Conservation (phyloP, 2,113 vertebrate species). For the Gavia stellata region DNA sequence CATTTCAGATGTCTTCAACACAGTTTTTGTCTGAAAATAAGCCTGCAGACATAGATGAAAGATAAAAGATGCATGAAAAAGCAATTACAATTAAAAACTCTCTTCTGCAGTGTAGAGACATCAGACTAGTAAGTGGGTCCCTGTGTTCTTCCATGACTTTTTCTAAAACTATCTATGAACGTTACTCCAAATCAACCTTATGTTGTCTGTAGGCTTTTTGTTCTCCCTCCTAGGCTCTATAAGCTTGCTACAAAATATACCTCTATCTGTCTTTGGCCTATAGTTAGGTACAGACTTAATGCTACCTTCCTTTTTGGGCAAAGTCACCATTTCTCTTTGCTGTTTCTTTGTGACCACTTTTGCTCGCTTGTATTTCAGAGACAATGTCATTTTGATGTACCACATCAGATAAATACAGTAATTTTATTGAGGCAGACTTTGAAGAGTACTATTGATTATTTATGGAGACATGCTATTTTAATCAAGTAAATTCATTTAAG, state of each 20-base stretch:
- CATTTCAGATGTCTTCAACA: not conserved
- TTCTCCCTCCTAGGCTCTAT: not conserved
- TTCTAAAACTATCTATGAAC: not conserved
- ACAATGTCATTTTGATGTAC: not conserved
- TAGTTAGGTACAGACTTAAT: not conserved
- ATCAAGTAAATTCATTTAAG: constrained; percentile 45
- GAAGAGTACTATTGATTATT: constrained; percentile 61
- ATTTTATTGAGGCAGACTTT: constrained; percentile 44
- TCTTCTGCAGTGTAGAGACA: not conserved
- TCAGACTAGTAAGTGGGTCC: not conserved
- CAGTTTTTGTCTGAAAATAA: not conserved
- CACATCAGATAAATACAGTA: constrained; percentile 8
- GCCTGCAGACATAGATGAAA: not conserved
- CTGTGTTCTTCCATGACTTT: not conserved
- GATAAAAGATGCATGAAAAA: not conserved
- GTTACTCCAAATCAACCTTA: not conserved
- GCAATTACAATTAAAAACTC: not conserved
- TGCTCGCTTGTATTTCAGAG: not conserved
- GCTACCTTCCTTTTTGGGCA: not conserved
- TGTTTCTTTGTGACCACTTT: not conserved
- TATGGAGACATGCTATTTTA: constrained; percentile 61
- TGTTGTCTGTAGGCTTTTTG: not conserved
- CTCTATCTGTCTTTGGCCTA: not conserved
- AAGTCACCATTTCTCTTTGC: not conserved
- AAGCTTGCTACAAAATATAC: not conserved